Evolutionary conservation across 2,888 invertebrate species (phyloP).

Genomic region (Fabriciana adippe): DNA sequence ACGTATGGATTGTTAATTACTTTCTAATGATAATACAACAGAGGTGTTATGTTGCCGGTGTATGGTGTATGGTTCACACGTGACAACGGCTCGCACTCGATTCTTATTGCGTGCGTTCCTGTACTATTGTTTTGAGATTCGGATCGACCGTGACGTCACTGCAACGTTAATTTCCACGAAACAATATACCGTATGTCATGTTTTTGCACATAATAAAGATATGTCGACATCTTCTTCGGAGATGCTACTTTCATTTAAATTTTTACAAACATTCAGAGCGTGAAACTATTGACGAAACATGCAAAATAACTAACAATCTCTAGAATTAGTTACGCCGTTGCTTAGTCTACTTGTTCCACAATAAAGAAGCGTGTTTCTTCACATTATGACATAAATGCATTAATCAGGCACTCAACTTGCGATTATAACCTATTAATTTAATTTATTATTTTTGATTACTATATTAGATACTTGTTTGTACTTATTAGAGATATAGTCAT

Average conservation of each 20-base stretch:
- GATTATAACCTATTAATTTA: conserved; percentile 24
- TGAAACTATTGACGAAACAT: conserved; percentile 81
- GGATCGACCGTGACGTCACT: conserved; percentile 64
- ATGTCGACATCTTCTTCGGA: conserved; percentile 49
- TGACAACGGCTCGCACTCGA: conserved; percentile 62
- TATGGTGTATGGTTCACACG: conserved; percentile 54
- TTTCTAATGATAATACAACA: conserved; percentile 65
- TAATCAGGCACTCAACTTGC: conserved; percentile 50
- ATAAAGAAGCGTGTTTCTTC: conserved; percentile 72
- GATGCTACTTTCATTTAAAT: conserved; percentile 77
- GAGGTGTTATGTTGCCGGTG: conserved; percentile 8
- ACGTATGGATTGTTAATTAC: conserved; percentile 64
- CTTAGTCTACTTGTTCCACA: conserved; percentile 72
- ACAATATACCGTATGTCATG: conserved; percentile 35
- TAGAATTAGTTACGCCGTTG: conserved; percentile 79
- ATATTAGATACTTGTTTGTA: neutral
- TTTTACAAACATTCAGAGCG: conserved; percentile 71
- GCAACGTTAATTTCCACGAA: conserved; percentile 67
- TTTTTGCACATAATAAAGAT: conserved; percentile 35
- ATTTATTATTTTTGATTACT: conserved; percentile 7
- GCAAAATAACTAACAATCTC: conserved; percentile 82
- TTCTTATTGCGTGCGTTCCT: conserved; percentile 61
- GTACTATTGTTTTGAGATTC: conserved; percentile 72
- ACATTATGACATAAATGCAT: conserved; percentile 69
- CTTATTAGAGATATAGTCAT: neutral